phyloP scores from a whole-genome alignment of 2,888 invertebrate species.

The Drosophila trichaetosa region DNA sequence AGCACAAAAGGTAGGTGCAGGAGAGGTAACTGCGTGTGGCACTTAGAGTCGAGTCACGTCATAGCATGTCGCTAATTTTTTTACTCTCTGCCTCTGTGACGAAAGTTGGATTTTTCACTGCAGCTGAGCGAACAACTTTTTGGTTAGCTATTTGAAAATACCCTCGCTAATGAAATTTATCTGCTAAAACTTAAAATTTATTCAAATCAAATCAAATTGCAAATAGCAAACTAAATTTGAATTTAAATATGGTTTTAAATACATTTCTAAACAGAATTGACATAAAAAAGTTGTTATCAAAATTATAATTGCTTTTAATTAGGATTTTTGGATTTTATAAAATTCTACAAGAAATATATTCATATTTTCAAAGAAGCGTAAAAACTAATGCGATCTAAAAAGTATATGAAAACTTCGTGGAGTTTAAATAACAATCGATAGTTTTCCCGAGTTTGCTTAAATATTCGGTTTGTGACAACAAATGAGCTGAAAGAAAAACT shows the following conservation, averaged over 20 bases:
- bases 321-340: rapidly evolving
- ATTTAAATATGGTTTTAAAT: neutral
- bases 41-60: conserved; percentile 76
- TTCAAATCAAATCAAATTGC: neutral
- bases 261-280: neutral
- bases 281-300: neutral
- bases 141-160: neutral
- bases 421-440: conserved; percentile 14
- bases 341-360: neutral
- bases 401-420: neutral
- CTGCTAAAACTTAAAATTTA: neutral
- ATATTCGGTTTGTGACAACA: conserved; percentile 51
- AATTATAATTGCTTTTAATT: neutral
- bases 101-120: conserved; percentile 65
- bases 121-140: conserved; percentile 51
- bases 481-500: conserved; percentile 15
- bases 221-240: neutral
- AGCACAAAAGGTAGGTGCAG: neutral
- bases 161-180: neutral
- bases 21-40: conserved; percentile 15
- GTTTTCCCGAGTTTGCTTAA: conserved; percentile 36
- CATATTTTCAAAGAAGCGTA: neutral
- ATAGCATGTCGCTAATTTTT: conserved; percentile 77
- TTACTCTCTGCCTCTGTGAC: conserved; percentile 55
- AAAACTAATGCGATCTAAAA: neutral